Percentiles rank a stretch among this genome's conserved stretches.
phyloP scores from a whole-genome alignment of 2,888 invertebrate genomes.

The Scaptomyza polygonia region DNA sequence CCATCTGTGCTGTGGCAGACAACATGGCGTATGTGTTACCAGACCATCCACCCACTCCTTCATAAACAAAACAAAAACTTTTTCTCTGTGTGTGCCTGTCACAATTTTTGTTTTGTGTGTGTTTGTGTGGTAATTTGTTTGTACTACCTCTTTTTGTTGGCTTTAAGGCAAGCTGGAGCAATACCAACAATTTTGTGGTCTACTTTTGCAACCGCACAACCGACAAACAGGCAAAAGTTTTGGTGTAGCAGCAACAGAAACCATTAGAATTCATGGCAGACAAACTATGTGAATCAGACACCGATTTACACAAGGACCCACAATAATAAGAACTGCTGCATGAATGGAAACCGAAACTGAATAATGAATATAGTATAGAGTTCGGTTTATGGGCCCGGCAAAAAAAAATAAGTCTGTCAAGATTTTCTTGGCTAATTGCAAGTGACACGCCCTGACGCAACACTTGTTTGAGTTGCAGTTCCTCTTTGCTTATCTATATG shows the following conservation, averaged over 20 bases:
- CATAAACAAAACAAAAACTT: slow-evolving; percentile 18
- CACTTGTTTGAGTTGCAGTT: slow-evolving; percentile 47
- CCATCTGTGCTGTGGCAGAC: slow-evolving; percentile 43
- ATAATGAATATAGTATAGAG: background rate
- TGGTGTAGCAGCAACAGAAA: slow-evolving; percentile 17
- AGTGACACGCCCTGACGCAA: slow-evolving; percentile 45
- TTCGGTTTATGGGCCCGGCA: background rate
- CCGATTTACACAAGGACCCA: slow-evolving; percentile 17
- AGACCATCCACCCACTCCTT: background rate
- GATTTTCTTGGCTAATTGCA: slow-evolving; percentile 59
- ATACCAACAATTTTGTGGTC: slow-evolving; percentile 68
- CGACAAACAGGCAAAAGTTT: slow-evolving; percentile 45
- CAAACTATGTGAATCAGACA: slow-evolving; percentile 9
- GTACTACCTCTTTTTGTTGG: slow-evolving; percentile 32
- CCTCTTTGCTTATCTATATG: slow-evolving; percentile 55
- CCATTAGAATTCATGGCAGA: slow-evolving; percentile 48
- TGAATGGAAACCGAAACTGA: slow-evolving; percentile 38
- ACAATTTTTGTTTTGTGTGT: too few species aligned
- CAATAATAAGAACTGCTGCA: slow-evolving; percentile 10
- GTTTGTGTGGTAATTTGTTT: slow-evolving; percentile 64
- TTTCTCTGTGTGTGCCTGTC: slow-evolving; percentile 46
- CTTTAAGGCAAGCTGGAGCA: slow-evolving; percentile 23
- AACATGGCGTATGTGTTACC: slow-evolving; percentile 45
- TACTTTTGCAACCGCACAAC: slow-evolving; percentile 43
- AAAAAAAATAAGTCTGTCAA: slow-evolving; percentile 23